Conservation (phyloP, 2,888 invertebrate species). For the Leptogaster cylindrica region DNA sequence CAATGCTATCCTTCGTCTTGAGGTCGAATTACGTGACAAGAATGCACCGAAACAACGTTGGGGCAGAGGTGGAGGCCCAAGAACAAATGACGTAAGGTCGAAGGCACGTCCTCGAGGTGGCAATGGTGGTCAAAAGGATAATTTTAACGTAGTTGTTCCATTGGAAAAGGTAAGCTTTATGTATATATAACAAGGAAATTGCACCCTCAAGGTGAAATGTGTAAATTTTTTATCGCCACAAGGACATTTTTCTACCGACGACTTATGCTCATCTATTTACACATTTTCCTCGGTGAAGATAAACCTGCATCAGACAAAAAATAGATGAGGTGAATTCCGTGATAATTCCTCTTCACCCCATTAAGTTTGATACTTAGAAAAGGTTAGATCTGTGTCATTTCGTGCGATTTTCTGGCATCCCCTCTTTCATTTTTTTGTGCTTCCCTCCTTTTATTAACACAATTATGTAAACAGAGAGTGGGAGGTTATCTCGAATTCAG, state of each 20-base stretch:
- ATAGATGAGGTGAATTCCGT: neutral
- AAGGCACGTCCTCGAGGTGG: constrained; percentile 57
- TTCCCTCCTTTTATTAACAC: constrained; percentile 3
- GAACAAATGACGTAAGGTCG: constrained; percentile 44
- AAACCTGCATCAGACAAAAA: neutral
- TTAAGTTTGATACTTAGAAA: neutral
- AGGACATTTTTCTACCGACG: constrained; percentile 11
- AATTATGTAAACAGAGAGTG: constrained; percentile 19
- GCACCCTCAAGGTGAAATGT: neutral
- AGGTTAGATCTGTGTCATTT: neutral
- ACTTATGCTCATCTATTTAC: neutral
- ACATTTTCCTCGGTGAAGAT: neutral
- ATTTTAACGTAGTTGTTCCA: constrained; percentile 67
- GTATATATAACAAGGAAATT: too few relatives aligned
- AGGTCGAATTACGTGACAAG: constrained; percentile 63
- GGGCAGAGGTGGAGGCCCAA: constrained; percentile 59
- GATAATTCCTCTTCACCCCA: constrained; percentile 9
- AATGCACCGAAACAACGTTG: constrained; percentile 61
- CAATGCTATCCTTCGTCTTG: constrained; percentile 61
- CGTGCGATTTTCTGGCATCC: neutral
- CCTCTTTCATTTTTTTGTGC: neutral
- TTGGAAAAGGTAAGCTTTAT: constrained; percentile 67
- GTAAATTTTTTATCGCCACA: constrained; percentile 2
- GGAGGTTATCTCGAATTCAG: constrained; percentile 24
- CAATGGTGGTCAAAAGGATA: constrained; percentile 55